Conservation (phyloP, 2,113 vertebrate genomes). For the Caranx ignobilis region DNA sequence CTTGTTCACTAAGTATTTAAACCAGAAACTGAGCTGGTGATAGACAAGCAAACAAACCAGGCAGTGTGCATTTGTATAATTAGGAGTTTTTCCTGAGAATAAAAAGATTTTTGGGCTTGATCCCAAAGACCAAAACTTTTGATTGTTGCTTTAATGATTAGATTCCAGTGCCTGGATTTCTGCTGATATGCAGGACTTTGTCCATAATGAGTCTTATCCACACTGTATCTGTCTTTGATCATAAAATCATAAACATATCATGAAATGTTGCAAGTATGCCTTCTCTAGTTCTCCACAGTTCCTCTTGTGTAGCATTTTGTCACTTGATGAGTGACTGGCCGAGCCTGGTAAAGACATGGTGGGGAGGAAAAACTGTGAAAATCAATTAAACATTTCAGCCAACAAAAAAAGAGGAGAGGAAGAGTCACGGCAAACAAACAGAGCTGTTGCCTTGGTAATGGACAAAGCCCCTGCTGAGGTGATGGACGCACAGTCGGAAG, state of each 20-base stretch:
- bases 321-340: slow-evolving; percentile 35
- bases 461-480: slow-evolving; percentile 51
- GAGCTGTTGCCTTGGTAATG: slow-evolving; percentile 63
- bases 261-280: not conserved
- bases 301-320: slow-evolving; percentile 33
- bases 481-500: slow-evolving; percentile 14
- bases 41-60: slow-evolving; percentile 42
- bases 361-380: slow-evolving; percentile 53
- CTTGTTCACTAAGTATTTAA: slow-evolving; percentile 33
- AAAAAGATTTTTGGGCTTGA: slow-evolving; percentile 2
- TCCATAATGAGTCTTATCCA: not conserved
- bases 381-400: slow-evolving; percentile 69
- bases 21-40: slow-evolving; percentile 38
- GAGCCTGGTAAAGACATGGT: slow-evolving; percentile 22
- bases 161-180: not conserved
- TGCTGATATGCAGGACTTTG: not conserved
- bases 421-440: slow-evolving; percentile 74
- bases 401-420: slow-evolving; percentile 59
- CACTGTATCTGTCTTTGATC: not conserved
- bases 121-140: not conserved
- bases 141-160: slow-evolving; percentile 21
- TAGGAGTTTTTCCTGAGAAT: not conserved
- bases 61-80: slow-evolving; percentile 29
- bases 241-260: not conserved
- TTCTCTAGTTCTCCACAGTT: not conserved